A percentile compares a stretch with the other conserved stretches of the same genome.
Evolutionary conservation across 2,888 invertebrate species (phyloP).

Genomic region (Tetanocera ferruginea): DNA sequence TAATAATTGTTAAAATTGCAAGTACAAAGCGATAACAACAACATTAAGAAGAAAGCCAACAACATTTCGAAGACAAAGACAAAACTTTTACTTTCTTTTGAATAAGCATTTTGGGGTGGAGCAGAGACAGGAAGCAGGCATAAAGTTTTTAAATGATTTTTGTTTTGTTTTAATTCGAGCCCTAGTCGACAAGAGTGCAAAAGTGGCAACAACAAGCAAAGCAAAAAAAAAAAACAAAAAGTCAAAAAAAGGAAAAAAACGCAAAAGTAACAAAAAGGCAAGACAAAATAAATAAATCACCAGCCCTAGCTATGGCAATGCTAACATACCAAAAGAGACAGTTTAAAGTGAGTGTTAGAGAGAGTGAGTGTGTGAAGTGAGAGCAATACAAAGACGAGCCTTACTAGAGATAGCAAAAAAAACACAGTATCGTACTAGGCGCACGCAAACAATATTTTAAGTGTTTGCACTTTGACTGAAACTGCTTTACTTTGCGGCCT

Average conservation of each 20-base stretch:
- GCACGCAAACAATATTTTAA: constrained; percentile 15
- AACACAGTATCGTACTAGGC: not conserved
- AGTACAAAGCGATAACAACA: not conserved
- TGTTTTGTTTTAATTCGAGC: not conserved
- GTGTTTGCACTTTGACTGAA: constrained; percentile 13
- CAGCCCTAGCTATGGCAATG: not conserved
- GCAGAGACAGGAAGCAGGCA: no score
- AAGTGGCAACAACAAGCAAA: not conserved
- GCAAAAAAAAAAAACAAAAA: not conserved
- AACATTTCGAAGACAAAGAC: not conserved
- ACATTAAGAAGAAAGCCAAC: not conserved
- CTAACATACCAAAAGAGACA: not conserved
- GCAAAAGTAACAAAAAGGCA: no score
- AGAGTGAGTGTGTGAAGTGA: not conserved
- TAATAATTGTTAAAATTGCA: not conserved
- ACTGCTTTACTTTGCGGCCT: not conserved
- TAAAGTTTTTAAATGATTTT: not conserved
- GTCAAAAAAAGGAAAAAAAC: no score
- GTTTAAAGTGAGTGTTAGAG: no score
- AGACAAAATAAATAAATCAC: not conserved
- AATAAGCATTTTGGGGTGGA: not conserved
- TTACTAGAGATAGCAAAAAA: not conserved
- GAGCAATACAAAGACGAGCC: no score
- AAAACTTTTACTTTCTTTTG: not conserved
- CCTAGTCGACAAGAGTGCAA: not conserved